A percentile compares a stretch with the other conserved stretches of the same genome.
These are phyloP conservation scores for Volucella bombylans DNA, from an alignment of 2,888 invertebrate species.

Conservation along the genomic window DNA sequence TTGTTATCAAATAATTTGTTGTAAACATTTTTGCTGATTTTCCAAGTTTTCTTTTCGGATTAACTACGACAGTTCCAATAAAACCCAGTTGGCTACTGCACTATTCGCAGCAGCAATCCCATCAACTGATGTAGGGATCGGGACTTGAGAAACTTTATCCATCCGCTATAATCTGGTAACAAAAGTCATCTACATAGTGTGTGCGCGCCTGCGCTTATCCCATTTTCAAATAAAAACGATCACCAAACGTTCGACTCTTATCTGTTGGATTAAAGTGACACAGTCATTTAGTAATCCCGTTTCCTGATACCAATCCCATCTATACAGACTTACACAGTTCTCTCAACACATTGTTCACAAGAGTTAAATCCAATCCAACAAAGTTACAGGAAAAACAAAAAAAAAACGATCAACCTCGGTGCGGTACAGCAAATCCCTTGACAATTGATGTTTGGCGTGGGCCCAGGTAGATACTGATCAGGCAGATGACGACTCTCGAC, in stretches of 20 bases:
- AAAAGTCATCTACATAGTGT: slow-evolving; percentile 58
- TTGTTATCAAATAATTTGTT: neutral
- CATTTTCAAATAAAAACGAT: slow-evolving; percentile 60
- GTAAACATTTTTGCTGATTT: neutral
- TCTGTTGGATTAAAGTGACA: slow-evolving; percentile 70
- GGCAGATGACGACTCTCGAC: slow-evolving; percentile 15
- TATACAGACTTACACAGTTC: slow-evolving; percentile 15
- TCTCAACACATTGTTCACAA: slow-evolving; percentile 52
- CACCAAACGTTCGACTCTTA: slow-evolving; percentile 54
- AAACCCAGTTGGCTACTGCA: neutral
- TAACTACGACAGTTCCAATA: neutral
- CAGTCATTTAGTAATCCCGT: slow-evolving; percentile 67
- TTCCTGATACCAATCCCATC: slow-evolving; percentile 50
- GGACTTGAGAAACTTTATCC: slow-evolving; percentile 33
- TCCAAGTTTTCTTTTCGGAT: slow-evolving; percentile 2
- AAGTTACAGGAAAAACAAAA: slow-evolving; percentile 12
- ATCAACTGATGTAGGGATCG: slow-evolving; percentile 38
- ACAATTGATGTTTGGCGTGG: slow-evolving; percentile 68
- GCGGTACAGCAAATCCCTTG: slow-evolving; percentile 62
- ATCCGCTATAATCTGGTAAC: slow-evolving; percentile 56
- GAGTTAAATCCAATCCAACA: slow-evolving; percentile 36
- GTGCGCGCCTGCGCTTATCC: slow-evolving; percentile 68
- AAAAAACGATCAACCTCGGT: slow-evolving; percentile 61
- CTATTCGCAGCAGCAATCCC: slow-evolving; percentile 8
- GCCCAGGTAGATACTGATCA: slow-evolving; percentile 54